phyloP scores from a whole-genome alignment of 64 coral and sea anemone species.

The Cladopsammia gracilis region DNA sequence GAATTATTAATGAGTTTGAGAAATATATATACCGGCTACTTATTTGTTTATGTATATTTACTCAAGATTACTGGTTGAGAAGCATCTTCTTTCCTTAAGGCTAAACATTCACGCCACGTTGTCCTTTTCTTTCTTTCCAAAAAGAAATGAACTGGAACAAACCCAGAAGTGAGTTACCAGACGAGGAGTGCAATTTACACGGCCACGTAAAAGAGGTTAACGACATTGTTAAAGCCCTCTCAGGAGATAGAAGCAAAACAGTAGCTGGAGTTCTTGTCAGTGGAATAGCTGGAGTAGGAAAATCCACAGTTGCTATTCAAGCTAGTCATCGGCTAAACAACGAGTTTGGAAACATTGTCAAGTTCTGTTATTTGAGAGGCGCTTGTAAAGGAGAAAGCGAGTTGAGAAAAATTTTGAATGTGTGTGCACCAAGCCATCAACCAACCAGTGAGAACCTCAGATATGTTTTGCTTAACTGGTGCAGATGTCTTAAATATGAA shows the following conservation, averaged over 20 bases:
- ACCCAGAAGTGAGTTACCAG: conserved; percentile 54
- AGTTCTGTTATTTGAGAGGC: conserved; percentile 47
- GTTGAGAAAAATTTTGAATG: conserved; percentile 45
- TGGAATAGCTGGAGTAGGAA: conserved; percentile 59
- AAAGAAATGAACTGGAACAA: too few species aligned
- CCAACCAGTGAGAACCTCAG: background rate
- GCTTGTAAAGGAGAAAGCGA: background rate
- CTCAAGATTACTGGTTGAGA: too few species aligned
- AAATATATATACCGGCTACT: too few species aligned
- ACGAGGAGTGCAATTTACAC: conserved; percentile 17
- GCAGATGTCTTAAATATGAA: conserved; percentile 33
- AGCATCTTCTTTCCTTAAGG: too few species aligned
- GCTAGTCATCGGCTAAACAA: conserved; percentile 34
- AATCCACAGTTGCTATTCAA: conserved; percentile 59
- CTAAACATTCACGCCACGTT: too few species aligned
- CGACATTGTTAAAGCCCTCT: conserved; percentile 17
- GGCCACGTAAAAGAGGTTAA: conserved; percentile 45
- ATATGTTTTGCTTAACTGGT: conserved; percentile 39
- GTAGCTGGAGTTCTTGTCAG: conserved; percentile 41
- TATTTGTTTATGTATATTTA: too few species aligned
- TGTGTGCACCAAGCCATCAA: conserved; percentile 42
- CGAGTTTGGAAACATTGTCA: background rate
- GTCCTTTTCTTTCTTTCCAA: too few species aligned
- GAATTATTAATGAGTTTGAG: too few species aligned
- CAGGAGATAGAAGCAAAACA: background rate